Conservation (phyloP, 2,113 vertebrate species). For the Sinocyclocheilus anophthalmus region DNA sequence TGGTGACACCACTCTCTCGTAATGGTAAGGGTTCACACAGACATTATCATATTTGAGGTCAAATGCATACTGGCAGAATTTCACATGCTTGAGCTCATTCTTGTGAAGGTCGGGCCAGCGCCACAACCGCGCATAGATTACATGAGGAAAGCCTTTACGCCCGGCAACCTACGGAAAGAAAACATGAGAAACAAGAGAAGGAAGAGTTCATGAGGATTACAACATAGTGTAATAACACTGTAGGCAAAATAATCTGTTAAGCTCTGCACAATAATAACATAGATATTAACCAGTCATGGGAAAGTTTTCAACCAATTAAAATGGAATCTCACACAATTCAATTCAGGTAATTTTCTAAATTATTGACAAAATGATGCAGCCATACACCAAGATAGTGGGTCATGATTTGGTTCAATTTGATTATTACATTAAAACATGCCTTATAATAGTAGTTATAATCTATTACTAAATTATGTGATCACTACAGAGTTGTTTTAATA, state of each 20-base stretch:
- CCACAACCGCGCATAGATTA: conserved; percentile 80
- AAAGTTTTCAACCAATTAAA: neutral
- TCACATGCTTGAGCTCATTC: conserved; percentile 82
- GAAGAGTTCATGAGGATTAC: neutral
- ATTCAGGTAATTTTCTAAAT: neutral
- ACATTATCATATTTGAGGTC: conserved; percentile 83
- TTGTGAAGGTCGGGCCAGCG: conserved; percentile 83
- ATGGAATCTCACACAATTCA: neutral
- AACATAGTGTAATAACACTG: neutral
- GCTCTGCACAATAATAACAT: neutral
- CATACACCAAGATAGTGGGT: neutral
- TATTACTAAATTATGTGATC: neutral
- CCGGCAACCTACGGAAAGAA: conserved; percentile 72
- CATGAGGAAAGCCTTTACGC: conserved; percentile 81
- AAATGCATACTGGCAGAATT: conserved; percentile 82
- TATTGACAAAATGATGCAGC: neutral
- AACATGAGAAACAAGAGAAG: neutral
- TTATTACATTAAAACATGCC: neutral
- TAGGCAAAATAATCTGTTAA: neutral
- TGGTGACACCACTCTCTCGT: conserved; percentile 78
- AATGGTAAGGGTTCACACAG: conserved; percentile 79
- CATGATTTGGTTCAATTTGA: neutral
- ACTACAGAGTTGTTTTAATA: neutral
- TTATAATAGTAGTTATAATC: neutral
- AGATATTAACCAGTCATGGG: neutral